Evolutionary conservation across 2,888 invertebrate genomes (phyloP), one percentile per base, ranked within the genome.

Genomic region (Augochlorella aurata): DNA sequence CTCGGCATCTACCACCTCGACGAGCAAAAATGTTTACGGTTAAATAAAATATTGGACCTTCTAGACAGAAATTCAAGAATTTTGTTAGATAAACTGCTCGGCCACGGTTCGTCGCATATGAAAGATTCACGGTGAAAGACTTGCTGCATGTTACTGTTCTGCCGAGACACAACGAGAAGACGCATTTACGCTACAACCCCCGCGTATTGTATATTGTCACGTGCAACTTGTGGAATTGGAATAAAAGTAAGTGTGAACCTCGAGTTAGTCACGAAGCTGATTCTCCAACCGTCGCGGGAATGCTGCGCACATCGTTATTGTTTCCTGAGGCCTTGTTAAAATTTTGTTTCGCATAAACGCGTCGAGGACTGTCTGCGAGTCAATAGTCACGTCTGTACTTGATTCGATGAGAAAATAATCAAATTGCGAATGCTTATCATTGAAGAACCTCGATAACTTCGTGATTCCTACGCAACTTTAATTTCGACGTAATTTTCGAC

Each of bases 21-120:
- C 67, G 74, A 78, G 21, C 45, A 45, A 44, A 45, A 69, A 77
- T 68, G 45, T 50, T 29, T 47, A 14, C 61, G 24, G 68, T 67
- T 77, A 80, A 80, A 73, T 78, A 77, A 72, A 78, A 72, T 54
- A 63, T 50, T 63, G 16, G 54, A 70, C 54, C 47, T 14, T 44
- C 47, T 21, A 38, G 63, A 63, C 10, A 45, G 8, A 65, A 63
- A 66, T 71, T 79, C 50, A 54, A 47, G 18, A 52, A 74, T 67
- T 74, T 65, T 71, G 70, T 74, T 66, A 45, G 66, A 16, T 44
- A 44, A 58, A 69, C 63, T 69, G 72, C 29, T 50, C 54, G 29
- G 61, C 61, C 47, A 44, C 12, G 29, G 45, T 44, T 52, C 44
- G 38, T 5, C 1, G 21, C 7, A 45, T 50, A 29, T 45, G 61